A percentile compares a stretch with the other conserved stretches of the same genome.
phyloP scores from a whole-genome alignment of 2,797 vertebrate genomes.

The Mustela erminea region DNA sequence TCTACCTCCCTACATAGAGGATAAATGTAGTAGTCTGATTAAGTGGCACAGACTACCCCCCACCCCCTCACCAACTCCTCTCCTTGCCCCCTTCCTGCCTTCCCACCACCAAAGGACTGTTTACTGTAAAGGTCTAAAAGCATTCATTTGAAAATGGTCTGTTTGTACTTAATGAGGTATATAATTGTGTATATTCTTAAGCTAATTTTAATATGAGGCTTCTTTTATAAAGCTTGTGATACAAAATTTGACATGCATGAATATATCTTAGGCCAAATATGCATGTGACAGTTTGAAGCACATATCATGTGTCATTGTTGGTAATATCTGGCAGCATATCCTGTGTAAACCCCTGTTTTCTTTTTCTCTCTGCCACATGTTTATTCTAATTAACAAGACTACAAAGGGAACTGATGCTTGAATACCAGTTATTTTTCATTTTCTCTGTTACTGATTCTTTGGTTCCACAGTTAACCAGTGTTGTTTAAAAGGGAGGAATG shows the following conservation, averaged over 20 bases:
- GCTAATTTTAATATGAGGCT: conserved; percentile 75
- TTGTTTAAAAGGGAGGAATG: conserved; percentile 46
- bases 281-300: conserved; percentile 59
- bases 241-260: conserved; percentile 75
- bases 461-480: background rate
- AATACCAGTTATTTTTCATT: conserved; percentile 50
- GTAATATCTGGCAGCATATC: conserved; percentile 65
- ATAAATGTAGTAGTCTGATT: conserved; percentile 40
- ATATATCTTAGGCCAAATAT: conserved; percentile 62
- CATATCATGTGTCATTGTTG: conserved; percentile 51
- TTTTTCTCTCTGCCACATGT: conserved; percentile 64
- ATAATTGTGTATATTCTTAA: conserved; percentile 76
- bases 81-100: background rate
- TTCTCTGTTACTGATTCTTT: conserved; percentile 46
- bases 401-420: conserved; percentile 54
- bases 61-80: background rate
- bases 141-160: conserved; percentile 69
- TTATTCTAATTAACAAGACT: conserved; percentile 72
- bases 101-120: conserved; percentile 40
- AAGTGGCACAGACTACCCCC: background rate
- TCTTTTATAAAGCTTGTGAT: conserved; percentile 72
- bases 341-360: conserved; percentile 64
- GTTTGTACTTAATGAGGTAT: conserved; percentile 73
- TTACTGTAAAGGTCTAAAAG: conserved; percentile 68
- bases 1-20: conserved; percentile 40